phyloP scores from a whole-genome alignment of 2,113 vertebrate genomes.

The Merops nubicus region DNA sequence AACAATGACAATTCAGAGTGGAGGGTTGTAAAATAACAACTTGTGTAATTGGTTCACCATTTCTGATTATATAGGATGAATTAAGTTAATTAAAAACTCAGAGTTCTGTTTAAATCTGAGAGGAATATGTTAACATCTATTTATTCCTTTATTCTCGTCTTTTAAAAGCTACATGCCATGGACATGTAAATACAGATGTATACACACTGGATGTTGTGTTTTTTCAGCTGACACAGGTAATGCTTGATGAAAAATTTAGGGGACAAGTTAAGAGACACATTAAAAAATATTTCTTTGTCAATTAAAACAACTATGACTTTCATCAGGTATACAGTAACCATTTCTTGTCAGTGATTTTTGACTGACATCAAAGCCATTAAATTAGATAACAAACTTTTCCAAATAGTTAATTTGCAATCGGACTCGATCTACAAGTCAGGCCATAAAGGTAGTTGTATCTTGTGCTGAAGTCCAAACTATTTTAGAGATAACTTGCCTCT shows the following conservation, averaged over 20 bases:
- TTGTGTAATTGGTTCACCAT: neutral
- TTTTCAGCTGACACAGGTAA: neutral
- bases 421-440: neutral
- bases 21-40: neutral
- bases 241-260: neutral
- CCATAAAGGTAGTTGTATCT: neutral
- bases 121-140: neutral
- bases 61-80: neutral
- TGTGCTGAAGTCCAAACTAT: neutral
- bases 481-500: neutral
- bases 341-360: neutral
- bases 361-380: neutral
- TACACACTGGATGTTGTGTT: neutral
- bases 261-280: neutral
- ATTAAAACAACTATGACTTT: neutral
- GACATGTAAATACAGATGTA: neutral
- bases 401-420: neutral
- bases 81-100: neutral
- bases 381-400: neutral
- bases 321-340: neutral
- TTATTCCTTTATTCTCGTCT: neutral
- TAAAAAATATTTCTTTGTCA: neutral
- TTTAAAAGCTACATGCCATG: neutral
- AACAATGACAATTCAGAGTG: neutral
- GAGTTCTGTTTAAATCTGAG: neutral